Base-by-base conservation (phyloP, 2,888 invertebrate genomes). In the Lasius platythorax region DNA sequence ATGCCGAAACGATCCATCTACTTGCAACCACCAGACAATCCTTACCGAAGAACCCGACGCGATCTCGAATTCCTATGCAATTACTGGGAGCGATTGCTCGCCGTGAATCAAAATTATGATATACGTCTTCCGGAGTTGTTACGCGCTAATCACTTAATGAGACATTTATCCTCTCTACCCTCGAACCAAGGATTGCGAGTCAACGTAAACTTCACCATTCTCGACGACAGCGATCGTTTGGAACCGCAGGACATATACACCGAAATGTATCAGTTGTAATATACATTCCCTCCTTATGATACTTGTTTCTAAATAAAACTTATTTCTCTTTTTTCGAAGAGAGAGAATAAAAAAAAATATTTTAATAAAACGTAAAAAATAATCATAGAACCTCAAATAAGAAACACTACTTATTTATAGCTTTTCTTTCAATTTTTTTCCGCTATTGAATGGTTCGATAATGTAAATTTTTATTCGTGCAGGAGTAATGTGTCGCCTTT, bases 181-280 rank as follows among this genome's bases (percentile, higher is more conserved):
- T 56, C 6, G 3, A 37, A 81, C 18, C 85, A 88, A 1, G 81
- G 83, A 28, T 12, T 74, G 18, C 73, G 68, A 28, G 11, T 89
- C 40, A 87, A 85, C 68, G 66, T 89, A 15, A 89, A 73, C 70
- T 85, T 89, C 33, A 82, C 89, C 9, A 37, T 89, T 33, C n/a
- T 87, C 50, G 78, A 87, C 0, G 82, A 88, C 28, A 53, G 15
- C 3, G 67, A 61, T 56, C 58, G 53, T 9, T 23, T 73, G 4
- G 82, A 46, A 68, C 43, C 83, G 3, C 72, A 82, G 0, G 75
- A 85, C 46, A 12, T 68, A 12, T 82, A 23, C 15, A 23, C 63
- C 3, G 56, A 63, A 28, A 30, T 46, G 4, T 56, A 61, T 12
- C 68, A 50, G 43, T 58, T 58, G 88, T 88, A 63, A 74, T 40